Base-by-base conservation (phyloP, 1,140 invertebrate genomes). In the Drosophila ananassae region DNA sequence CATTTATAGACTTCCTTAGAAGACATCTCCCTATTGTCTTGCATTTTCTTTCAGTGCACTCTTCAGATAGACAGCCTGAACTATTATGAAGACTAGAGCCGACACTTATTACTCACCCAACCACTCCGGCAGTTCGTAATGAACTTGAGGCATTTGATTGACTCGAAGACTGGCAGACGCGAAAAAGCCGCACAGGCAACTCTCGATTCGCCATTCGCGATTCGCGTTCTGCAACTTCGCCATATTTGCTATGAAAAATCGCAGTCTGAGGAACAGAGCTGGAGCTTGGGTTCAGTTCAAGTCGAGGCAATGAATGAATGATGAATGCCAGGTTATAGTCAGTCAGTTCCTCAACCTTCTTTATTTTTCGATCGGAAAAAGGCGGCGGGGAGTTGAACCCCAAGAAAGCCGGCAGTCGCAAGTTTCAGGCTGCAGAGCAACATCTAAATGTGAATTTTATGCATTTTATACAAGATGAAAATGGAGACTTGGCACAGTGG, bases 401-500 rank as follows among this genome's bases (percentile, higher is more conserved):
- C 74, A 74, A 73, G 68, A 68, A 77, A 73, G 77, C 74, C 66
- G 55, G 64, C 72, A 75, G 72, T 63, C 34, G 34, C 9, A 9
- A 75, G 61, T 73, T 57, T 53, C 41, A 64, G 56, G 54, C 59
- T 58, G 60, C 58, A 63, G 66, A 72, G 73, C 59, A 79, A 77
- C 73, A 79, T 77, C 80, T 79, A 84, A 84, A 84, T 84, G 76
- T 84, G 80, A 84, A 84, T 84, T 84, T 84, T 79, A 84, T 84
- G 76, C 80, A 84, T 84, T 84, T 84, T 84, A 79, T 77, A 84
- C 72, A 84, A 83, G 80, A 83, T 64, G 80, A 84, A 52, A 61
- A 81, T 62, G 72, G 52, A 77, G 67, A 67, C 62, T 25, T 24
- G 47, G 17, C 24, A 83, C 75, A 79, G 80, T 83, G 80, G 80